Percentiles rank a stretch among this genome's conserved stretches.
phyloP scores from a whole-genome alignment of 2,113 vertebrate genomes.

The human (Homo sapiens) region GRCh38 chr2:202495501-202496000 shows the following conservation, averaged over 20 bases:
- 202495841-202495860: slow-evolving; percentile 32
- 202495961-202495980: slow-evolving; percentile 58
- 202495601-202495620: too few species aligned
- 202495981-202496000: slow-evolving; percentile 88
- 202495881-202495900: neutral
- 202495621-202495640: too few species aligned
- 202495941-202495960: neutral
- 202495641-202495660: too few species aligned
- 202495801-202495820: slow-evolving; percentile 42
- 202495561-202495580: too few species aligned
- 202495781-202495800: slow-evolving; percentile 46
- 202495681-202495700: too few species aligned
- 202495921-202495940: slow-evolving; percentile 20
- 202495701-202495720: too few species aligned
- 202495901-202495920: neutral
- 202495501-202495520: too few species aligned
- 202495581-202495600: too few species aligned
- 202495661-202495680: too few species aligned
- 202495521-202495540: too few species aligned
- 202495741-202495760: slow-evolving; percentile 31
- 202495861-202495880: slow-evolving; percentile 29
- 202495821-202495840: neutral
- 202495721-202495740: slow-evolving; percentile 29
- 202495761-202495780: neutral
- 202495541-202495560: too few species aligned